These are phyloP conservation scores for Chalcis sispes DNA, from an alignment of 2,888 invertebrate genomes.

Conservation along the genomic window DNA sequence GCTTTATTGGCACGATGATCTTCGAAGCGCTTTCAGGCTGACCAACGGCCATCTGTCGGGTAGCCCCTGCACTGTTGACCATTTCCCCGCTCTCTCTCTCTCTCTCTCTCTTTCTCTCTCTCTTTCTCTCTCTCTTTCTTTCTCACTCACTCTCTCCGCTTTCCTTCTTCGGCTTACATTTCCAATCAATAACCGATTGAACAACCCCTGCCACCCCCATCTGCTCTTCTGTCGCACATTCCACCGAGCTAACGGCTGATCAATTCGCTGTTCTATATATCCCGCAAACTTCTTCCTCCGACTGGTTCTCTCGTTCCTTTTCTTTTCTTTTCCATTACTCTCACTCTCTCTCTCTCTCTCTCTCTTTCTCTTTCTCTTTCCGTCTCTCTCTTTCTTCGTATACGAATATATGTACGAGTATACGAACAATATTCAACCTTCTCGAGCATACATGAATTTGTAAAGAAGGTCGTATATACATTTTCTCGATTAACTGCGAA, in stretches of 20 bases:
- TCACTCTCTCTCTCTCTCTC: constrained; percentile 4
- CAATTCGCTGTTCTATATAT: constrained; percentile 51
- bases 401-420: constrained; percentile 6
- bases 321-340: constrained; percentile 21
- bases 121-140: constrained; percentile 50
- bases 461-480: constrained; percentile 21
- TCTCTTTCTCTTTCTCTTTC: constrained; percentile 6
- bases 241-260: constrained; percentile 53
- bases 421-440: constrained; percentile 28
- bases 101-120: constrained; percentile 57
- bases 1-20: constrained; percentile 27
- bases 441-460: constrained; percentile 35
- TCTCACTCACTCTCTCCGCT: constrained; percentile 53
- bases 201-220: constrained; percentile 66
- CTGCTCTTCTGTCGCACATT: constrained; percentile 57
- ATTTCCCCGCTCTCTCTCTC: constrained; percentile 45
- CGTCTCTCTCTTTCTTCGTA: constrained; percentile 12
- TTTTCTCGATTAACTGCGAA: constrained; percentile 14
- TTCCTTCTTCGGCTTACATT: constrained; percentile 67
- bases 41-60: constrained; percentile 74
- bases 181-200: constrained; percentile 76
- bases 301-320: background rate
- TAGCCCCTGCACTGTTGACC: constrained; percentile 68
- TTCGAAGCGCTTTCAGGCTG: constrained; percentile 56
- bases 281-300: background rate